A percentile compares a stretch with the other conserved stretches of the same genome.
phyloP scores from a whole-genome alignment of 2,113 vertebrate species.

The Aix galericulata region DNA sequence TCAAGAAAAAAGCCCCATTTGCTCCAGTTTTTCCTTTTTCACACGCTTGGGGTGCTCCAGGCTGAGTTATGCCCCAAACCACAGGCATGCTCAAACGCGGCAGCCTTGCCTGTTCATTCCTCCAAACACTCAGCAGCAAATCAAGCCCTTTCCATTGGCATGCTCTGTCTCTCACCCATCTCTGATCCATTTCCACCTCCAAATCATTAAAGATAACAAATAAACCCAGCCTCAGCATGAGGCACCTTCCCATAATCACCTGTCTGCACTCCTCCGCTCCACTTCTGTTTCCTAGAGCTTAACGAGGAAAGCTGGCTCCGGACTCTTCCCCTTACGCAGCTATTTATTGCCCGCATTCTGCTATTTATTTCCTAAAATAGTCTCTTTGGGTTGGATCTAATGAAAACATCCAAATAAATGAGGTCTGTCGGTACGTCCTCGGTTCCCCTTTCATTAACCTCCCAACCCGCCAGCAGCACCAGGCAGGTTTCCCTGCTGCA shows the following conservation, averaged over 20 bases:
- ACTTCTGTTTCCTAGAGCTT: slow-evolving; percentile 28
- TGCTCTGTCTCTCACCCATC: background rate
- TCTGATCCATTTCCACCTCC: slow-evolving; percentile 16
- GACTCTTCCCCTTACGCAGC: slow-evolving; percentile 30
- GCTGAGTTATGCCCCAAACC: background rate
- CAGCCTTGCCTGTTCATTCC: background rate
- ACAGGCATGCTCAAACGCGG: accelerated
- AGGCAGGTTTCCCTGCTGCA: background rate
- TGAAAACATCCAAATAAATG: slow-evolving; percentile 24
- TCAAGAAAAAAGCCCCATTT: background rate
- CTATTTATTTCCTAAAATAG: slow-evolving; percentile 27
- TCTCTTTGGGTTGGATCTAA: background rate
- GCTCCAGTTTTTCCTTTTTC: background rate
- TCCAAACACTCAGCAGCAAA: background rate
- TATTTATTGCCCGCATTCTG: slow-evolving; percentile 21
- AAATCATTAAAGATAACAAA: slow-evolving; percentile 32
- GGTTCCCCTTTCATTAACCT: background rate
- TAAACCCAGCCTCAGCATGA: background rate
- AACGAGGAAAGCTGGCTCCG: background rate
- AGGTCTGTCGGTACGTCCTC: background rate
- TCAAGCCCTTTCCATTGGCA: background rate
- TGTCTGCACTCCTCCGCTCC: background rate
- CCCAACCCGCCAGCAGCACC: background rate
- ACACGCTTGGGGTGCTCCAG: accelerated
- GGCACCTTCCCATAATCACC: background rate